Evolutionary conservation across 2,113 vertebrate species (phyloP).

Genomic region (Callaeas wilsoni): DNA sequence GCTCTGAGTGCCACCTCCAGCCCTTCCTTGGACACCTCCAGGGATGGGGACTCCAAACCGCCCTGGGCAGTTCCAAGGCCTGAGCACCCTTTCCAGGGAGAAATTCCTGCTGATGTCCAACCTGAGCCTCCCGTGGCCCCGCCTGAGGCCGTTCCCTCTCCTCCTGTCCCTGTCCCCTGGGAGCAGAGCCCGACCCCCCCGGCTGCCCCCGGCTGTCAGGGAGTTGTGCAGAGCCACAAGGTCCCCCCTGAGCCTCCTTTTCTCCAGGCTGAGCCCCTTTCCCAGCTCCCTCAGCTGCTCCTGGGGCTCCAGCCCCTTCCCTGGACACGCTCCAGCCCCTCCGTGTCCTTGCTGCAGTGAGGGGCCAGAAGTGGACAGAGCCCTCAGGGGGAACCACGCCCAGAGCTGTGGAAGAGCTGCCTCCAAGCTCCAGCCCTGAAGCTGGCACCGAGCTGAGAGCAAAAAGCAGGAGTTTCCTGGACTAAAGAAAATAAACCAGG

Average conservation of each 20-base stretch:
- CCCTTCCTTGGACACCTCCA: rapidly evolving
- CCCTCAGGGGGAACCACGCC: no score
- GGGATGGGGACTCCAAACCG: background rate
- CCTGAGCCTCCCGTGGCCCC: background rate
- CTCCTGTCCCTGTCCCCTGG: background rate
- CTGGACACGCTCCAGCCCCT: background rate
- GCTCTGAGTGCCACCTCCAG: background rate
- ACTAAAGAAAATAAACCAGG: slow-evolving; percentile 50
- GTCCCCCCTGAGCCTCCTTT: background rate
- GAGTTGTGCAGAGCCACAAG: background rate
- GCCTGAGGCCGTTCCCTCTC: background rate
- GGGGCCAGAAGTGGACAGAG: background rate
- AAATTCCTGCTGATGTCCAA: background rate
- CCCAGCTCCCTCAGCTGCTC: background rate
- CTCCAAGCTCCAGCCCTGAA: background rate
- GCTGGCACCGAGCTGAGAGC: background rate
- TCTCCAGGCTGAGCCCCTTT: background rate
- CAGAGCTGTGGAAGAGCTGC: background rate
- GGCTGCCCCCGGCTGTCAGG: background rate
- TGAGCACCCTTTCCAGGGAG: background rate
- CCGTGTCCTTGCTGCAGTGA: rapidly evolving
- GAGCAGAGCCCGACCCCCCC: background rate
- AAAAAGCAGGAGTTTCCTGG: background rate
- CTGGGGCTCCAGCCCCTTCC: background rate
- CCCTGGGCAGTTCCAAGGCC: background rate